Evolutionary conservation across 2,797 vertebrate species (phyloP).

Genomic region (Falco concolor): DNA sequence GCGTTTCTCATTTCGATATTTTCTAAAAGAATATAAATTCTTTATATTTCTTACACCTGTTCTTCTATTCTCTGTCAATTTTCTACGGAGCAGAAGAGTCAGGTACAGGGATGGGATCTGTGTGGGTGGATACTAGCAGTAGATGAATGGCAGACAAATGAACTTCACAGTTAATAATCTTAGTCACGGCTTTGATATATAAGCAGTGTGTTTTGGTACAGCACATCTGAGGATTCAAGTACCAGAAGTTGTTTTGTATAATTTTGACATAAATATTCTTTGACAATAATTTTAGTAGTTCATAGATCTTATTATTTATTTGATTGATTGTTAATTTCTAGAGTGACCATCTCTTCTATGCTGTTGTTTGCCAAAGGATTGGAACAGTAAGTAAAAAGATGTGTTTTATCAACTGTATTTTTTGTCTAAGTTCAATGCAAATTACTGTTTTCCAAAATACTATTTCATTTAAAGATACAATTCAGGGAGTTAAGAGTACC

Average conservation of each 20-base stretch:
- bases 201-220: neutral
- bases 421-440: neutral
- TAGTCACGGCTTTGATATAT: neutral
- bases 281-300: neutral
- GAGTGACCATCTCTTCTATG: conserved; percentile 1
- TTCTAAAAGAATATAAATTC: neutral
- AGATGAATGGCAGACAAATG: neutral
- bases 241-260: neutral
- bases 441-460: neutral
- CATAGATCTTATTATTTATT: neutral
- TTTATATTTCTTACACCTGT: neutral
- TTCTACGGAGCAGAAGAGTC: neutral
- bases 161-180: neutral
- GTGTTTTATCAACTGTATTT: neutral
- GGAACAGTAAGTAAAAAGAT: conserved; percentile 26
- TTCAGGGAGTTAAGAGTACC: neutral
- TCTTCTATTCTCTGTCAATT: neutral
- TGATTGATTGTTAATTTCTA: neutral
- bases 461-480: neutral
- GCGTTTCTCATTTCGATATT: neutral
- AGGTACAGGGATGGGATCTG: neutral
- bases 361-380: conserved; percentile 8
- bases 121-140: neutral
- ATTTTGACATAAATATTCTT: neutral
- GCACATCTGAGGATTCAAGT: neutral